A percentile compares a stretch with the other conserved stretches of the same genome.
These are phyloP conservation scores for Turdus rufiventris DNA, from an alignment of 2,113 vertebrate genomes.

Conservation along the genomic window DNA sequence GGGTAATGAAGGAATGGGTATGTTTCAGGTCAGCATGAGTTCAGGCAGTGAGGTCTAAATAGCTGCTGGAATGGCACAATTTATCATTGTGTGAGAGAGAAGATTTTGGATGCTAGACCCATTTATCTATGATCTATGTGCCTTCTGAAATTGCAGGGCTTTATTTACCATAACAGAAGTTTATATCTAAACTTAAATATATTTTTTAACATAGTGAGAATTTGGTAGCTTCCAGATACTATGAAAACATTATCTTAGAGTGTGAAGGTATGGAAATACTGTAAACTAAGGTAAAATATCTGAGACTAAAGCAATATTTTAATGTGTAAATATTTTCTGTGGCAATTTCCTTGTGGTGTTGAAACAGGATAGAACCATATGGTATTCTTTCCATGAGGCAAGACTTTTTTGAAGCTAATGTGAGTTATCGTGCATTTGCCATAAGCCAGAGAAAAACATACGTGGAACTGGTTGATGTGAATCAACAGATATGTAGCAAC, in stretches of 20 bases:
- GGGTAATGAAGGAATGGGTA: slow-evolving; percentile 6
- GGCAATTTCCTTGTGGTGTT: not conserved
- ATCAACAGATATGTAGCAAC: not conserved
- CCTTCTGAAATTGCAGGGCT: slow-evolving; percentile 14
- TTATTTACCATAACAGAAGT: not conserved
- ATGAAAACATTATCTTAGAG: not conserved
- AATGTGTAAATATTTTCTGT: not conserved
- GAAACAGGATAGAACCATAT: not conserved
- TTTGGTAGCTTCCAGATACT: not conserved
- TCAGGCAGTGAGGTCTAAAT: slow-evolving; percentile 20
- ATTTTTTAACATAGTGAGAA: not conserved
- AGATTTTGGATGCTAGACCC: not conserved
- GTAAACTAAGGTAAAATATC: not conserved
- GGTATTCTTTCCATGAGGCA: not conserved
- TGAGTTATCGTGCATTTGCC: not conserved
- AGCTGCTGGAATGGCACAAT: slow-evolving; percentile 1
- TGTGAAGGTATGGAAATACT: not conserved
- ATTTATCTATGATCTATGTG: not conserved
- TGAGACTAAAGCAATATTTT: not conserved
- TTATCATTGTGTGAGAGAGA: slow-evolving; percentile 7
- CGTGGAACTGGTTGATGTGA: not conserved
- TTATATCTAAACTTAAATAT: not conserved
- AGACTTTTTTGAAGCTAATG: not conserved
- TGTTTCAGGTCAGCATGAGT: not conserved
- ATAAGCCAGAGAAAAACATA: not conserved